Conservation (phyloP, 2,888 invertebrate species). For the Andrena minutula region DNA sequence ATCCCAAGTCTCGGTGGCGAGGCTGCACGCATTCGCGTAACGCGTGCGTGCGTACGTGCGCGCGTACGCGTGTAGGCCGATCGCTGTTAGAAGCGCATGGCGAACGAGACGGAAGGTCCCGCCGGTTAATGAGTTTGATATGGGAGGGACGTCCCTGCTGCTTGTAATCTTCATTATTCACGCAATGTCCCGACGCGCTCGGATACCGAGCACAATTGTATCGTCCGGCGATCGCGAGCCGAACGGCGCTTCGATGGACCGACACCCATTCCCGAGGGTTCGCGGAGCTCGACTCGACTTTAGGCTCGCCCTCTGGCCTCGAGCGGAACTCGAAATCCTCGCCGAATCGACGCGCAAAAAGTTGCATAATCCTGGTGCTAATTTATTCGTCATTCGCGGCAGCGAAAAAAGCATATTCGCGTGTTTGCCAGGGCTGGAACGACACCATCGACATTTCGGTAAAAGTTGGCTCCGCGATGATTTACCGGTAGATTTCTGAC, state of each 20-base stretch:
- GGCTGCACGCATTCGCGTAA: constrained; percentile 10
- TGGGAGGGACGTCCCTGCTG: constrained; percentile 57
- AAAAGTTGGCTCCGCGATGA: constrained; percentile 35
- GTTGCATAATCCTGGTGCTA: background rate
- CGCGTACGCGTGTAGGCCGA: background rate
- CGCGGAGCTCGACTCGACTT: background rate
- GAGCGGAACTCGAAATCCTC: background rate
- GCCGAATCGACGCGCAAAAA: background rate
- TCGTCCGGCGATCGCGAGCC: constrained; percentile 42
- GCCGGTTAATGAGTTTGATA: constrained; percentile 68
- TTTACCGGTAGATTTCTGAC: constrained; percentile 50
- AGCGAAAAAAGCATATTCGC: background rate
- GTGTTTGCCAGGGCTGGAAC: background rate
- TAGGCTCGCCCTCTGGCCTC: too few relatives aligned
- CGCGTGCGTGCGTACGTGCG: background rate
- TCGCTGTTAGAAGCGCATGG: constrained; percentile 35
- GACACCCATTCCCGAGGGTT: background rate
- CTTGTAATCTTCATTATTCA: constrained; percentile 67
- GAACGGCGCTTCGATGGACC: constrained; percentile 36
- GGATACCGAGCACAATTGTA: constrained; percentile 31
- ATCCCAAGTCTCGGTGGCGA: constrained; percentile 62
- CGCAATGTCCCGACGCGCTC: constrained; percentile 54
- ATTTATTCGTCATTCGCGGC: background rate
- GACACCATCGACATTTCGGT: constrained; percentile 27
- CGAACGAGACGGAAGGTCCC: constrained; percentile 45